Conservation (phyloP, 2,888 invertebrate species). For the Sycophila texana region DNA sequence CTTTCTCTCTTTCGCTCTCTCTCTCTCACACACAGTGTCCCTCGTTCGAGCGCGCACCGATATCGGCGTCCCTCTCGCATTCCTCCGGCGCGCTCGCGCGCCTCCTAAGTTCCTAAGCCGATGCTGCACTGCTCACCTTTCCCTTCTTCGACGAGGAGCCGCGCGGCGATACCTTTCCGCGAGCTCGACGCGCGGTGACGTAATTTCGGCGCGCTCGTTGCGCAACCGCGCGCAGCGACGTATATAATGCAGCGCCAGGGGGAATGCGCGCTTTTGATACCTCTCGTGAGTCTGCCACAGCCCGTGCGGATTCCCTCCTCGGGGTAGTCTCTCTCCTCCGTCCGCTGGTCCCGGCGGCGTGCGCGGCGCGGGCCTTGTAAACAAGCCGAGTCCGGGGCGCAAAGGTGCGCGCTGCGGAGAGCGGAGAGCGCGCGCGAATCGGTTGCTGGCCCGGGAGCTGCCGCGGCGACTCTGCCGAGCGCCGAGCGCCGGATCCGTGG, state of each 20-base stretch:
- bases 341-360: no score
- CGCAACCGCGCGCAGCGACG: not conserved
- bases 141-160: conserved; percentile 18
- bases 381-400: not conserved
- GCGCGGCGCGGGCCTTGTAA: not conserved
- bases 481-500: conserved; percentile 22
- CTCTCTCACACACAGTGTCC: conserved; percentile 8
- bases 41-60: not conserved
- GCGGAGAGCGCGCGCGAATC: not conserved
- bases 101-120: conserved; percentile 16
- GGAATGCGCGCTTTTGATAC: no score
- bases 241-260: no score
- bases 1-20: conserved; percentile 25
- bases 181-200: not conserved
- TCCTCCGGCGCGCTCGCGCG: conserved; percentile 15
- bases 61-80: conserved; percentile 30
- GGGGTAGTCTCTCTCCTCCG: not conserved
- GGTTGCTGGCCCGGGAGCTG: conserved; percentile 35
- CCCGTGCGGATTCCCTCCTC: no score
- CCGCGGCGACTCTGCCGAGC: conserved; percentile 49
- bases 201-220: not conserved
- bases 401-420: no score
- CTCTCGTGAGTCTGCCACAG: no score
- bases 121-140: conserved; percentile 39
- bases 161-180: not conserved